These are phyloP conservation scores for Pristionchus entomophagus DNA, from an alignment of 2,888 invertebrate genomes.

Conservation along the genomic window DNA sequence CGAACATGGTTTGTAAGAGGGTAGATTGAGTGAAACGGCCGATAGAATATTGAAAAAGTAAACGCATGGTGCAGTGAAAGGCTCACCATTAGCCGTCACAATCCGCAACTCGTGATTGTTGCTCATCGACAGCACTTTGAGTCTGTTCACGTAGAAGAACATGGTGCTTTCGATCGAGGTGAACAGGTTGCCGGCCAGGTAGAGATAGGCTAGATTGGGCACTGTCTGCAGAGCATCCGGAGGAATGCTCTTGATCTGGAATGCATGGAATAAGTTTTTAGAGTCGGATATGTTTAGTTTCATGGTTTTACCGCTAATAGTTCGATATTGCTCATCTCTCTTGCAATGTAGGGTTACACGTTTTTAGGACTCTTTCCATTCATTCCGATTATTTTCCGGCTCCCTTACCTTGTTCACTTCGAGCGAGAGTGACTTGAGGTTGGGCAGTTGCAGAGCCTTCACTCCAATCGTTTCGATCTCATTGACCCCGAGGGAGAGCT, in stretches of 20 bases:
- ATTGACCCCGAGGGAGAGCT: constrained; percentile 70
- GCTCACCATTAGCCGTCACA: constrained; percentile 53
- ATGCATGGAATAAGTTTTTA: neutral
- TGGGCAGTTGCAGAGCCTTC: constrained; percentile 66
- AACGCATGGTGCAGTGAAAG: neutral
- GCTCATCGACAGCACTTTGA: constrained; percentile 73
- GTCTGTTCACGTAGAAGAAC: constrained; percentile 63
- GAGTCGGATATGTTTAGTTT: no score
- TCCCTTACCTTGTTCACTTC: constrained; percentile 70
- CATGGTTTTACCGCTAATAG: no score
- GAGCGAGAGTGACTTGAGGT: constrained; percentile 70
- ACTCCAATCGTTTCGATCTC: constrained; percentile 58
- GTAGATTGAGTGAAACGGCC: no score
- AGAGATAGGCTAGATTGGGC: constrained; percentile 70
- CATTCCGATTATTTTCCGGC: neutral
- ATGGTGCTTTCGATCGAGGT: constrained; percentile 64
- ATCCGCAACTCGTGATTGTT: constrained; percentile 64
- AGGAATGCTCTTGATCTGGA: constrained; percentile 56
- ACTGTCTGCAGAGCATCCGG: constrained; percentile 64
- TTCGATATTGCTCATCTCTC: no score
- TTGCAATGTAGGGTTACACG: no score
- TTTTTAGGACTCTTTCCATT: no score
- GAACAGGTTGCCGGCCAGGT: constrained; percentile 72
- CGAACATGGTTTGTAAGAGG: no score
- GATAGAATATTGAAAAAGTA: neutral